Conservation (phyloP, 1,140 invertebrate species). For the Branchinecta lynchi region DNA sequence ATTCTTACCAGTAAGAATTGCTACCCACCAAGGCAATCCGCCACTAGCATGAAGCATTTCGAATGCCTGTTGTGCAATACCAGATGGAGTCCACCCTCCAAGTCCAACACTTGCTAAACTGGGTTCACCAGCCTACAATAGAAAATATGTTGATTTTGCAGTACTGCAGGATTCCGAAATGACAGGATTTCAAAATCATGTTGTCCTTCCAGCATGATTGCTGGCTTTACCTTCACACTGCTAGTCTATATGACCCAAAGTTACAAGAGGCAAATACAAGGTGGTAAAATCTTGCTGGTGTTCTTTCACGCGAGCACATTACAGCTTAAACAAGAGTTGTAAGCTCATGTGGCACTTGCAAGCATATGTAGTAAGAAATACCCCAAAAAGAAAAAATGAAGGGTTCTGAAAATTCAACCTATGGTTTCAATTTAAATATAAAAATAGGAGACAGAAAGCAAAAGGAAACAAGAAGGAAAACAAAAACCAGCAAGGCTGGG, state of each 20-base stretch:
- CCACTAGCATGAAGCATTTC: slow-evolving; percentile 60
- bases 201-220: background rate
- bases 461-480: too few relatives aligned
- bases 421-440: too few relatives aligned
- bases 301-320: too few relatives aligned
- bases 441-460: too few relatives aligned
- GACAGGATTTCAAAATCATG: background rate
- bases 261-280: background rate
- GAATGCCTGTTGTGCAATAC: slow-evolving; percentile 57
- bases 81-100: slow-evolving; percentile 55
- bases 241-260: background rate
- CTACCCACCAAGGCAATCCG: slow-evolving; percentile 75
- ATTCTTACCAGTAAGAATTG: slow-evolving; percentile 52
- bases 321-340: too few relatives aligned
- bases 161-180: background rate
- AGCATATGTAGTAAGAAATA: too few relatives aligned
- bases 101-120: slow-evolving; percentile 62
- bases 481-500: too few relatives aligned
- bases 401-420: too few relatives aligned
- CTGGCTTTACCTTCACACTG: background rate
- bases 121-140: slow-evolving; percentile 42
- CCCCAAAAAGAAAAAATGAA: too few relatives aligned
- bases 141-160: background rate
- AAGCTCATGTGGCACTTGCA: too few relatives aligned
- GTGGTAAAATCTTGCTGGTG: background rate